Evolutionary conservation across 2,888 invertebrate genomes (phyloP).

Genomic region (Thymelicus sylvestris): DNA sequence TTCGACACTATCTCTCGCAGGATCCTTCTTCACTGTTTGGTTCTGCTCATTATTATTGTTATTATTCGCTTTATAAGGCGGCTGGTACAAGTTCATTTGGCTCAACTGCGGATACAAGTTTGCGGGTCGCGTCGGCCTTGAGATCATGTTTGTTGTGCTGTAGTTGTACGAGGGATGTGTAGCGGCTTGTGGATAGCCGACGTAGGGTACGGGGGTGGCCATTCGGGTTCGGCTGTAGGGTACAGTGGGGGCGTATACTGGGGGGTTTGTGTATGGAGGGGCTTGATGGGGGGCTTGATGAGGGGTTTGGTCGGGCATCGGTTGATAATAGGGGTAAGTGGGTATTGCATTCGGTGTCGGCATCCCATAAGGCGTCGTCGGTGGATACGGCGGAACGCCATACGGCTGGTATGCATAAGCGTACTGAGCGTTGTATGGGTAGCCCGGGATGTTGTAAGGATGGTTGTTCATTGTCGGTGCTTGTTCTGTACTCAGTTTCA

Average conservation of each 20-base stretch:
- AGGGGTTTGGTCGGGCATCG: constrained; percentile 52
- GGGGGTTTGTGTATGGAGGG: constrained; percentile 55
- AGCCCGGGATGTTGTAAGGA: constrained; percentile 67
- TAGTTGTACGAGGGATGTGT: constrained; percentile 63
- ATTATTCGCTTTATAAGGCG: constrained; percentile 45
- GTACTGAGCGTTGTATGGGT: constrained; percentile 61
- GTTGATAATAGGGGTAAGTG: constrained; percentile 61
- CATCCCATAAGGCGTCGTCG: constrained; percentile 67
- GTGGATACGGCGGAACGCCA: constrained; percentile 65
- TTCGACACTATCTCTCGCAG: constrained; percentile 59
- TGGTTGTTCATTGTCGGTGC: constrained; percentile 71
- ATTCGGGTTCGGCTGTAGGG: constrained; percentile 75
- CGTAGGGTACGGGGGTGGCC: constrained; percentile 67
- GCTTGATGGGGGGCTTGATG: no score
- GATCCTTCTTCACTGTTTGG: constrained; percentile 56
- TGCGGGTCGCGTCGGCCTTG: constrained; percentile 63
- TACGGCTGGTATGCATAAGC: constrained; percentile 64
- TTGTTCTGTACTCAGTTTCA: constrained; percentile 60
- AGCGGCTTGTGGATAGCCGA: constrained; percentile 53
- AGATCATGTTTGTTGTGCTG: constrained; percentile 74
- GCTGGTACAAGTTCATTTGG: constrained; percentile 66
- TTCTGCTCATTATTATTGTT: constrained; percentile 50
- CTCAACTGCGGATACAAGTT: constrained; percentile 65
- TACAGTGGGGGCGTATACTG: constrained; percentile 59
- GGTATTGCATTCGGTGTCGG: constrained; percentile 54